Evolutionary conservation across 2,888 invertebrate genomes (phyloP), one percentile per base, ranked within the genome.

Genomic region (Calliopum simillimum): DNA sequence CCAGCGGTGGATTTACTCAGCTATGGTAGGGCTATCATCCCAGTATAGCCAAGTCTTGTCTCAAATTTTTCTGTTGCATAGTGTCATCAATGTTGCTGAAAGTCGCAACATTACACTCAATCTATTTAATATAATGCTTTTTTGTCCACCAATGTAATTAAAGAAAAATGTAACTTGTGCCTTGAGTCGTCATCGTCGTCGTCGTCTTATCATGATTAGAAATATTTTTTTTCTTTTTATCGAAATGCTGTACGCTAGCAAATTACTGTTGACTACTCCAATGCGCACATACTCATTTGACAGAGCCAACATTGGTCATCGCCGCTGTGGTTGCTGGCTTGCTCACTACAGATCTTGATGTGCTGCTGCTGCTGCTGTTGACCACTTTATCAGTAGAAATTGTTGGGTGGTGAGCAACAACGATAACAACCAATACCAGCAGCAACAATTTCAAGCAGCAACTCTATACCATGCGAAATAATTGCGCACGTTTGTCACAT

Each of bases 181-280:
- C 8, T 33, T 33, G 33, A 33, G 33, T 33, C 33, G 33, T 33
- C 33, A 33, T 53, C 23, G 4, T 12, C 53, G 19, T 19, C 16
- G 53, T 16, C 13, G 41, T 33, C 41, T 59, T 59, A 59, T 59
- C 59, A 59, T 59, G 59, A 59, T 59, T 59, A 43, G 43, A 59
- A 44, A 41, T 41, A 41, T 41, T 59, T 41, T 41, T 41, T 59
- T 41, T 19, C 41, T 59, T 41, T 41, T 41, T 59, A 59, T 19
- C 41, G 41, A 41, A 11, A 59, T 59, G 59, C 19, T 33, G 59
- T 43, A 41, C 13, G 14, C 19, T 59, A 59, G 59, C 59, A 25
- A 59, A 41, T 16, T 41, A 59, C 41, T 14, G 41, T n/a, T n/a
- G n/a, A n/a, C n/a, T n/a, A 33, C 19, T 59, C n/a, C n/a, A n/a